Evolutionary conservation across 2,113 vertebrate species (phyloP), one percentile per base, ranked within the genome.

Genomic region (Callaeas wilsoni): DNA sequence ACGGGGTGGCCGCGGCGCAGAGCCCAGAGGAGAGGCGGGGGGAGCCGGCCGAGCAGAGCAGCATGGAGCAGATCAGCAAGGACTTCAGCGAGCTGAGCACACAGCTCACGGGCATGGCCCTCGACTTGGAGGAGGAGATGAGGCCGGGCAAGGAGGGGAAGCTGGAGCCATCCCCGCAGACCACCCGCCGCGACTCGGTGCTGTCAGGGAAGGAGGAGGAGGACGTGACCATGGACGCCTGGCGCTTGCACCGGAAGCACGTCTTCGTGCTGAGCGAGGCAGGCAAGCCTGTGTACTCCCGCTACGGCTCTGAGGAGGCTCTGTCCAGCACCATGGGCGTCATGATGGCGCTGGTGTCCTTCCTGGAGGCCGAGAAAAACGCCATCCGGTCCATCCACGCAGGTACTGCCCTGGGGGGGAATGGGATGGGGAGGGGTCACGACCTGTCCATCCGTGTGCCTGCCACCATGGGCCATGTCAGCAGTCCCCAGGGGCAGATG

Each of bases 311-410:
- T 1, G 99, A 99, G 97, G 99, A 99, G 96, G 99, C 99, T 2
- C 98, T 99, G 60, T 99, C 99, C 90, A 99, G 99, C 98, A 99
- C 99, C 87, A 99, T 99, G 98, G 99, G 99, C 0, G 99, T 99
- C 86, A 99, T 99, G 99, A 99, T 99, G 98, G 99, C 99, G 5
- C 98, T 99, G 4, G 99, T 99, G 44, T 99, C 99, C 44, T 99
- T 99, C 62, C 97, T 99, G 27, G 99, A 99, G 93, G 98, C 99
- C 0, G 98, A 98, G 78, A 99, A 99, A 97, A 99, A 99, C 1
- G 98, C 98, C 77, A 99, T 99, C 71, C 98, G 99, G 59, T 99
- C 99, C 95, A 99, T 99, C 82, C 99, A 99, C 2, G 98, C 99
- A 99, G 99, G 99, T 99, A 97, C 93, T 0, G 1, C 32, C 35